These are phyloP conservation scores for Lates japonicus DNA, from an alignment of 2,797 vertebrate genomes.

Conservation along the genomic window DNA sequence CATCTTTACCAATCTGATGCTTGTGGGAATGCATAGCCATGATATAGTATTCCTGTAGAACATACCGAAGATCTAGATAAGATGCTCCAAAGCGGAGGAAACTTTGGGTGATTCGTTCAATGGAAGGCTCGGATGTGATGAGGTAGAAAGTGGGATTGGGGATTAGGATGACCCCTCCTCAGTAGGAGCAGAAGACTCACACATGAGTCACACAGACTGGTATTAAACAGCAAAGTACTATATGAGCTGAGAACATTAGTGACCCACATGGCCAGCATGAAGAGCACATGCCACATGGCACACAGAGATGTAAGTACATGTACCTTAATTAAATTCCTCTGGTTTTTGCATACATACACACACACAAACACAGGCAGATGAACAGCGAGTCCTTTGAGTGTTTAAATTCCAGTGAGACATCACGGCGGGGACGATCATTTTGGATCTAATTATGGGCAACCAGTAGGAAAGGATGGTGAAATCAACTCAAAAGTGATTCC, in stretches of 20 bases:
- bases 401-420: slow-evolving; percentile 76
- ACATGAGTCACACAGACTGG: slow-evolving; percentile 46
- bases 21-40: slow-evolving; percentile 19
- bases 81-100: slow-evolving; percentile 23
- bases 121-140: slow-evolving; percentile 35
- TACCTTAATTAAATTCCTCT: slow-evolving; percentile 35
- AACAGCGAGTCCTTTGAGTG: slow-evolving; percentile 51
- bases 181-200: slow-evolving; percentile 30
- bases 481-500: slow-evolving; percentile 75
- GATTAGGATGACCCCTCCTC: slow-evolving; percentile 45
- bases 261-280: slow-evolving; percentile 23
- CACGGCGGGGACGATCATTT: slow-evolving; percentile 76
- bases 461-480: slow-evolving; percentile 72
- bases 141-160: slow-evolving; percentile 47
- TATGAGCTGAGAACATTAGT: slow-evolving; percentile 32
- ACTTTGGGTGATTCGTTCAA: slow-evolving; percentile 7
- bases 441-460: slow-evolving; percentile 76
- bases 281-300: slow-evolving; percentile 19
- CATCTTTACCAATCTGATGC: slow-evolving; percentile 35
- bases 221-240: slow-evolving; percentile 18
- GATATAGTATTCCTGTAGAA: slow-evolving; percentile 18
- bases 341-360: not conserved
- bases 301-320: slow-evolving; percentile 37
- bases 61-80: slow-evolving; percentile 25
- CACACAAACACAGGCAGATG: slow-evolving; percentile 19